Evolutionary conservation across 2,113 vertebrate genomes (phyloP).

Genomic region (Aspidoscelis tigris): DNA sequence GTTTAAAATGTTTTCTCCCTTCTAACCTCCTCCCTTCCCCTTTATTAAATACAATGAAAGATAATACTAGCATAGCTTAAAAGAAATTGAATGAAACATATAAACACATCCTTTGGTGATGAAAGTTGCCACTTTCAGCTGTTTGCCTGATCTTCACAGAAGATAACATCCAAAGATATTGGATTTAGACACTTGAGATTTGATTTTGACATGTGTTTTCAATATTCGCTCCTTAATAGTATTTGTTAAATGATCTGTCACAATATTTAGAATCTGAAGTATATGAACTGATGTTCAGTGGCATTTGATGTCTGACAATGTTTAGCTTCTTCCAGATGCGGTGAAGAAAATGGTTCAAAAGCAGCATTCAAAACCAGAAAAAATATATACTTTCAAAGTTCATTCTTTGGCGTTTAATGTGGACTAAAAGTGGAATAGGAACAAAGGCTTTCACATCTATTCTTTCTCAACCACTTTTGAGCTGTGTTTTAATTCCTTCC

Average conservation of each 20-base stretch:
- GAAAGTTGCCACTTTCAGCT: background rate
- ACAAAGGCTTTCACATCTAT: no score
- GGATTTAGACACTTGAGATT: background rate
- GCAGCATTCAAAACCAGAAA: no score
- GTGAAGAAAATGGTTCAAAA: no score
- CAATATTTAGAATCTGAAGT: constrained; percentile 2
- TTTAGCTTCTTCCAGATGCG: background rate
- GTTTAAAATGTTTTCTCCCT: background rate
- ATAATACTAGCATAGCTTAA: background rate
- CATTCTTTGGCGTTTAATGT: no score
- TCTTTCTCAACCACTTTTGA: no score
- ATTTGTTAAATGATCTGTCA: background rate
- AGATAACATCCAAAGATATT: background rate
- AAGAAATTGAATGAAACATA: background rate
- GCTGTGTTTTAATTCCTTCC: no score
- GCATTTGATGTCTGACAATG: background rate
- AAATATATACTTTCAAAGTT: no score
- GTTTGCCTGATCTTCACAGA: background rate
- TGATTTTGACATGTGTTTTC: background rate
- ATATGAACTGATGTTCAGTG: background rate
- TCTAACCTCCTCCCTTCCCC: no score
- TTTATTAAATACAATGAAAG: background rate
- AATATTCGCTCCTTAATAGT: background rate
- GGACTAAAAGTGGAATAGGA: no score
- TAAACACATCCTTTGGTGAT: background rate